phyloP scores from a whole-genome alignment of 2,113 vertebrate species.

The Neotoma lepida region DNA sequence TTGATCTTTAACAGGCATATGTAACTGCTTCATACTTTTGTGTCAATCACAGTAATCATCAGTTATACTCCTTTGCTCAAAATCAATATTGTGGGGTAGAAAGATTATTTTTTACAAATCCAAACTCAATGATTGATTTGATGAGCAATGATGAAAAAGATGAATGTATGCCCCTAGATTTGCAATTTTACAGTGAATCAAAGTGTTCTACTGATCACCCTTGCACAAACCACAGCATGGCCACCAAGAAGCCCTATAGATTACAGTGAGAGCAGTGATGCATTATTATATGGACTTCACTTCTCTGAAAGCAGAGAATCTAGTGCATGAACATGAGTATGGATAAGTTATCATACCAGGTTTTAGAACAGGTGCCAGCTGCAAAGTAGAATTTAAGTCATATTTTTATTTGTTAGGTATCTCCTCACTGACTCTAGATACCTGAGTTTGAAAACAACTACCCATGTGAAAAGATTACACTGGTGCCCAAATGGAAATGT shows the following conservation, averaged over 20 bases:
- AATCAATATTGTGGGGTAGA: background rate
- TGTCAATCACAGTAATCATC: background rate
- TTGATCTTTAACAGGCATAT: conserved; percentile 7
- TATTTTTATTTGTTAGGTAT: conserved; percentile 60
- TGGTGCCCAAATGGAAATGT: conserved; percentile 42
- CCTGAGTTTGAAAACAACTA: conserved; percentile 63
- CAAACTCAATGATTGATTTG: conserved; percentile 37
- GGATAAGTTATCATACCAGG: conserved; percentile 49
- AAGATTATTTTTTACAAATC: background rate
- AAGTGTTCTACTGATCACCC: background rate
- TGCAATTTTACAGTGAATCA: background rate
- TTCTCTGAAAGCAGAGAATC: conserved; percentile 6
- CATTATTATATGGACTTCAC: background rate
- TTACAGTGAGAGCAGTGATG: background rate
- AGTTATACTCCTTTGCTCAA: background rate
- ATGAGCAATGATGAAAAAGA: background rate
- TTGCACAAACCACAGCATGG: background rate
- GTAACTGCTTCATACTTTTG: background rate
- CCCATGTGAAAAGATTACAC: conserved; percentile 60
- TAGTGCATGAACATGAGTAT: conserved; percentile 48
- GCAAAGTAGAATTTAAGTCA: conserved; percentile 33
- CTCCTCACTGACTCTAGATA: conserved; percentile 52
- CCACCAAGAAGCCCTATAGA: background rate
- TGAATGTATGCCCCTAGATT: background rate
- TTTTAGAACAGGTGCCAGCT: conserved; percentile 9